These are phyloP conservation scores for Drosophila elegans DNA, from an alignment of 1,140 invertebrate genomes.

Conservation along the genomic window DNA sequence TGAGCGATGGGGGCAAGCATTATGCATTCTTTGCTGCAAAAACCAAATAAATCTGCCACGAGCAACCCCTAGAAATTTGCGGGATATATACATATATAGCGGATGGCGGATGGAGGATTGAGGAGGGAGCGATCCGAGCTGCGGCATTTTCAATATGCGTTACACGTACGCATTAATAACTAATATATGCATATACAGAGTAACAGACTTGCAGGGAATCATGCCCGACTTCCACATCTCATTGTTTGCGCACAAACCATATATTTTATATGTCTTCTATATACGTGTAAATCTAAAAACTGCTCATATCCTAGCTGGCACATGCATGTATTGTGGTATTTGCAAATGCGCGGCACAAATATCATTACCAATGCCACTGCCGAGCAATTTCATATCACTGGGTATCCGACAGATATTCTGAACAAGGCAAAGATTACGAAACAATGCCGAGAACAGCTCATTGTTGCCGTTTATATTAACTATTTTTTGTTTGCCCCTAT, in stretches of 20 bases:
- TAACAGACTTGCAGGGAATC: conserved; percentile 47
- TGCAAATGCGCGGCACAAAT: conserved; percentile 70
- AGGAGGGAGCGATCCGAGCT: conserved; percentile 44
- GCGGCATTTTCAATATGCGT: conserved; percentile 78
- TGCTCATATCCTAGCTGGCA: conserved; percentile 63
- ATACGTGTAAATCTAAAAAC: conserved; percentile 76
- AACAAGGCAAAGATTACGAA: conserved; percentile 36
- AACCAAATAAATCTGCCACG: conserved; percentile 80
- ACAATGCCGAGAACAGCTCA: conserved; percentile 9
- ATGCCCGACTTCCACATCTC: conserved; percentile 47
- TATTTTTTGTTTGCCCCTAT: conserved; percentile 53
- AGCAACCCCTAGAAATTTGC: conserved; percentile 36
- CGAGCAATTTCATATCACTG: conserved; percentile 25
- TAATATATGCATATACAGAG: conserved; percentile 82
- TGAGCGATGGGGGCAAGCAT: conserved; percentile 57
- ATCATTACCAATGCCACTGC: conserved; percentile 72
- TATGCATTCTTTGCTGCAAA: conserved; percentile 82
- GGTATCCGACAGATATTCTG: conserved; percentile 14
- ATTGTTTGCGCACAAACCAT: conserved; percentile 59
- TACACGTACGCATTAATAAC: conserved; percentile 82
- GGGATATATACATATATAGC: conserved; percentile 1
- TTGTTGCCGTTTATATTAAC: conserved; percentile 71
- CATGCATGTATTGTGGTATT: conserved; percentile 45
- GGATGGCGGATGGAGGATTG: too few relatives aligned
- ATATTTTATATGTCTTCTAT: conserved; percentile 21